These are phyloP conservation scores for Eueremaeus valkanovi DNA, from an alignment of 2,888 invertebrate species.

Conservation along the genomic window DNA sequence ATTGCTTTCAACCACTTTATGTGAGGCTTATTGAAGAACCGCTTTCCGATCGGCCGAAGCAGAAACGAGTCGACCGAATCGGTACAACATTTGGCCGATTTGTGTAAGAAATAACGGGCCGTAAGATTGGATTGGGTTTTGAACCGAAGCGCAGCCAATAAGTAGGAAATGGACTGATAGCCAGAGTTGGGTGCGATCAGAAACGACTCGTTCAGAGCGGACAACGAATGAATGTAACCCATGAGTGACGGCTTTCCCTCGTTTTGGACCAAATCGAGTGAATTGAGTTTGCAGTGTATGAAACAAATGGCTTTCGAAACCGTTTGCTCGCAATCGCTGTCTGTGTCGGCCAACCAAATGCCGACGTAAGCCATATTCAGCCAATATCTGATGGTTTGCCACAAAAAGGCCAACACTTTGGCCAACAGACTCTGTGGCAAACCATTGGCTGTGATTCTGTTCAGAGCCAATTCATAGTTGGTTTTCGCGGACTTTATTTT, in stretches of 20 bases:
- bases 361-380: slow-evolving; percentile 35
- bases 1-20: slow-evolving; percentile 38
- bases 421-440: background rate
- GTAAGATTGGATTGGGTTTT: slow-evolving; percentile 38
- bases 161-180: slow-evolving; percentile 30
- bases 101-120: slow-evolving; percentile 42
- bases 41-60: slow-evolving; percentile 38
- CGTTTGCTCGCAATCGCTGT: background rate
- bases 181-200: background rate
- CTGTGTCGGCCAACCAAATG: background rate
- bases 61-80: slow-evolving; percentile 26
- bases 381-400: slow-evolving; percentile 39
- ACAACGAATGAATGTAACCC: slow-evolving; percentile 40
- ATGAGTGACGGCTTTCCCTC: slow-evolving; percentile 37
- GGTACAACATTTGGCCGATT: background rate
- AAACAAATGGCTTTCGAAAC: slow-evolving; percentile 30
- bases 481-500: slow-evolving; percentile 36
- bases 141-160: slow-evolving; percentile 40
- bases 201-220: slow-evolving; percentile 41
- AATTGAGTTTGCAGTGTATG: slow-evolving; percentile 40
- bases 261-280: slow-evolving; percentile 40
- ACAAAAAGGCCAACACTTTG: slow-evolving; percentile 29
- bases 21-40: slow-evolving; percentile 42
- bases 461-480: slow-evolving; percentile 32
- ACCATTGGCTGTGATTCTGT: background rate